Percentiles rank a stretch among this genome's conserved stretches.
Evolutionary conservation across 2,888 invertebrate species (phyloP).

Genomic region (Orthonychiurus folsomi): DNA sequence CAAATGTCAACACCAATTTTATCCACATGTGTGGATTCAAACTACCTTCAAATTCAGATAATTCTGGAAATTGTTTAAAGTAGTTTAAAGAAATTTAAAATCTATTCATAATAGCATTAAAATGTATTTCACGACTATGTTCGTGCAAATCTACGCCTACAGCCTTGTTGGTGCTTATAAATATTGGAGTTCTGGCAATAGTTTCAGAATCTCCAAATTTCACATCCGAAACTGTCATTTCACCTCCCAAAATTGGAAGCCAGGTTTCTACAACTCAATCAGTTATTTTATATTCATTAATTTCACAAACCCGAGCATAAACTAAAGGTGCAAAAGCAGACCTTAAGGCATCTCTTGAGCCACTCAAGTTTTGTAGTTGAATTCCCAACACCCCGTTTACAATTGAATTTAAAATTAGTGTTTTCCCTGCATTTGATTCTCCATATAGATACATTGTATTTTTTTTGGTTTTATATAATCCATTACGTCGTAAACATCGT

Average conservation of each 20-base stretch:
- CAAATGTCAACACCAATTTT: not conserved
- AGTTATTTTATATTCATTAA: not conserved
- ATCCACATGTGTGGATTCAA: not conserved
- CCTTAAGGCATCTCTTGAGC: not conserved
- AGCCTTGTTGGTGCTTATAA: not conserved
- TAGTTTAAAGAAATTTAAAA: not conserved
- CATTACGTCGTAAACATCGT: not conserved
- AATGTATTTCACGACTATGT: not conserved
- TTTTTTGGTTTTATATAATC: not conserved
- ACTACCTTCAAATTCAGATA: not conserved
- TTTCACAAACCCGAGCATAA: not conserved
- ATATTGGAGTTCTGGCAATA: not conserved
- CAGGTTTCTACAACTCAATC: not conserved
- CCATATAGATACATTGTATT: not conserved
- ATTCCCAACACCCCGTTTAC: not conserved
- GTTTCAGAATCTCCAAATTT: not conserved
- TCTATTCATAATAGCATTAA: not conserved
- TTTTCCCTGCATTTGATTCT: not conserved
- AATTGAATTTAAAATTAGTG: not conserved
- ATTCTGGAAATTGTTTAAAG: not conserved
- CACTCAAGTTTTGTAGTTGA: not conserved
- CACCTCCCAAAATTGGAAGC: not conserved
- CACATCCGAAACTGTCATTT: not conserved
- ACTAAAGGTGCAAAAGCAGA: not conserved
- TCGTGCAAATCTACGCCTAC: not conserved